Evolutionary conservation across 2,113 vertebrate species (phyloP), one percentile per base, ranked within the genome.

Genomic region (Dromiciops gliroides): DNA sequence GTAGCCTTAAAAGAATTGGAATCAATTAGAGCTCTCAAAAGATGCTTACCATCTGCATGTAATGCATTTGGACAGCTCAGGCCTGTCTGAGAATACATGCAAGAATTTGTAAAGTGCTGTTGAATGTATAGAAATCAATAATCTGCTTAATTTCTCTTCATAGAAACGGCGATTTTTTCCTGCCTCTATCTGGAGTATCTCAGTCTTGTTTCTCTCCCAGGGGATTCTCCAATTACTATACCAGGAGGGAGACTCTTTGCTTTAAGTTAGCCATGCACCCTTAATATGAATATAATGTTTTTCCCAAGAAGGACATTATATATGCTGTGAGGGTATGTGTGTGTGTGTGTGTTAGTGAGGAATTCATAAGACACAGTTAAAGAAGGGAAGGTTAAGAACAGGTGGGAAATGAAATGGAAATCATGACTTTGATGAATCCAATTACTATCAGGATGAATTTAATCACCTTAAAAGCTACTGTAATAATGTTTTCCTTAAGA

Each of bases 401-500:
- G 44, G 37, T 37, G 52, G 28, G 5, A 90, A 47, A 47, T 25
- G 37, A 90, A 90, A 52, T 31, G 67, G 19, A 49, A 90, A 90
- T 23, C 4, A 10, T 48, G 92, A 92, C 52, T 89, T 3, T 91
- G 92, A 91, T 94, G 0, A 94, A 95, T 51, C 23, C 93, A 92
- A 53, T 91, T 83, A 56, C n/a, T 95, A 89, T 94, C 89, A 94
- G 0, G 94, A 91, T 93, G 95, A 96, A 51, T 94, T 95, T 96
- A 96, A 96, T 95, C 96, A 60, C 2, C 90, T 93, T 37, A 53
- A 95, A 48, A 94, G 52, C 50, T 92, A 1, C 50, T 92, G 2
- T 67, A 94, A 49, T 92, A 52, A 94, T 94, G 9, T 50, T 89
- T 37, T 14, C 56, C 37, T 26, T 28, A 11, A 23, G 25, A 7